These are phyloP conservation scores for Nomada fucata DNA, from an alignment of 2,888 invertebrate genomes.

Conservation along the genomic window DNA sequence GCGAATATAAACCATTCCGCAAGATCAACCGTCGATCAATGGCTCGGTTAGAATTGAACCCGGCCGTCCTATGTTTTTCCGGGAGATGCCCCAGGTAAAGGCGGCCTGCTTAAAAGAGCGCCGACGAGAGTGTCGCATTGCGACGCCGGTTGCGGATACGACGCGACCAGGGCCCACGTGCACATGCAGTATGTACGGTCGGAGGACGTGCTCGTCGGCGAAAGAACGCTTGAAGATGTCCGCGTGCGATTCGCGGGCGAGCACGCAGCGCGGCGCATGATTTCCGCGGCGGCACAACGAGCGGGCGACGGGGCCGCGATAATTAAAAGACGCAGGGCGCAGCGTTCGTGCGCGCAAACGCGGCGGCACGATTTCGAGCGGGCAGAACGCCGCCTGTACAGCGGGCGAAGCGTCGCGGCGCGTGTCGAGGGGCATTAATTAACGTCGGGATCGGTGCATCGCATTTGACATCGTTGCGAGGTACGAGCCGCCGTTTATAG, in stretches of 20 bases:
- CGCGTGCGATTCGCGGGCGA: neutral
- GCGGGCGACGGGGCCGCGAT: neutral
- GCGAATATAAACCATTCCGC: neutral
- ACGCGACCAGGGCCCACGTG: slow-evolving; percentile 17
- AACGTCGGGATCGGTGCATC: slow-evolving; percentile 77
- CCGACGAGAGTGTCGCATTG: slow-evolving; percentile 61
- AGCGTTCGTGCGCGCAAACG: neutral
- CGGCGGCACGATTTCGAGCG: neutral
- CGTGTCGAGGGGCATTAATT: slow-evolving; percentile 78
- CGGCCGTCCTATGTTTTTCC: neutral
- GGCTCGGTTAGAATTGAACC: neutral
- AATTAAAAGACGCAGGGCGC: slow-evolving; percentile 28
- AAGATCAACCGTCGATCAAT: neutral
- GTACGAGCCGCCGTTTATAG: slow-evolving; percentile 74
- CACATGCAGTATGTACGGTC: neutral
- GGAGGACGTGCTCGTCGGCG: neutral
- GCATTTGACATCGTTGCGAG: slow-evolving; percentile 77
- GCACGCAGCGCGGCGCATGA: slow-evolving; percentile 5
- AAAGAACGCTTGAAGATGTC: slow-evolving; percentile 34
- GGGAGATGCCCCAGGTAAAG: too few species aligned
- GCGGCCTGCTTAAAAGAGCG: neutral
- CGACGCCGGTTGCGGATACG: slow-evolving; percentile 61
- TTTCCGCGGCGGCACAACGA: neutral
- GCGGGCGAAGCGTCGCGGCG: neutral
- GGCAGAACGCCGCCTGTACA: too few species aligned